Evolutionary conservation across 2,888 invertebrate species (phyloP), one percentile per base, ranked within the genome.

Genomic region (Megaustenia siamemsis): DNA sequence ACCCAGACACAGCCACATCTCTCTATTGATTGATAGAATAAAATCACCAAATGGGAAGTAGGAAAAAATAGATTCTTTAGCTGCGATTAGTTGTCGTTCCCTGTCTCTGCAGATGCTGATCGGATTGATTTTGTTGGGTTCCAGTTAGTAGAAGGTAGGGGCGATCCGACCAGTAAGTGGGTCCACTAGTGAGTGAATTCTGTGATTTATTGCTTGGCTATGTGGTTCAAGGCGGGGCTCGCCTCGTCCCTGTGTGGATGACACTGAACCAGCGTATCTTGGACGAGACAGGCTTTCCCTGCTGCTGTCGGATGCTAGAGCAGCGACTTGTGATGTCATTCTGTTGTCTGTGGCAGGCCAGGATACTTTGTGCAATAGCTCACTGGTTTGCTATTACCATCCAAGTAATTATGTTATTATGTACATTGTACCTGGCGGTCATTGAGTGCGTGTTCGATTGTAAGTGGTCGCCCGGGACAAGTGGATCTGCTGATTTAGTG

Each of bases 1-100:
- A 49, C 18, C 49, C 49, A 32, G 73, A 45, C 40, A 24, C 8
- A 49, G 49, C 45, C 45, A 49, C 73, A 32, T 45, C 6, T 32
- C 32, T 40, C 73, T 53, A 80, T 80, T 80, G 80, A 80, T 80
- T 80, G 32, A 69, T 69, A 68, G 38, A 68, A 28, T 80, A 28
- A n/a, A 28, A 21, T 32, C 15, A 53, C 38, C 18, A 6, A 2
- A 53, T 28, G 66, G 60, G 4, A 21, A 66, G n/a, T 45, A 32
- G 24, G n/a, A 28, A 66, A 78, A 66, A 40, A 80, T 24, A 28
- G 1, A 21, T 45, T 32, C 35, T 68, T 79, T 35, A 28, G 8
- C 32, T 35, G n/a, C 28, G 80, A 68, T 80, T 53, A n/a, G 35
- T 79, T 53, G 24, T 80, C 35, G 69, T 24, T 38, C 53, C 49